Evolutionary conservation across 1,140 invertebrate genomes (phyloP).

Genomic region (Eumaeus atala): DNA sequence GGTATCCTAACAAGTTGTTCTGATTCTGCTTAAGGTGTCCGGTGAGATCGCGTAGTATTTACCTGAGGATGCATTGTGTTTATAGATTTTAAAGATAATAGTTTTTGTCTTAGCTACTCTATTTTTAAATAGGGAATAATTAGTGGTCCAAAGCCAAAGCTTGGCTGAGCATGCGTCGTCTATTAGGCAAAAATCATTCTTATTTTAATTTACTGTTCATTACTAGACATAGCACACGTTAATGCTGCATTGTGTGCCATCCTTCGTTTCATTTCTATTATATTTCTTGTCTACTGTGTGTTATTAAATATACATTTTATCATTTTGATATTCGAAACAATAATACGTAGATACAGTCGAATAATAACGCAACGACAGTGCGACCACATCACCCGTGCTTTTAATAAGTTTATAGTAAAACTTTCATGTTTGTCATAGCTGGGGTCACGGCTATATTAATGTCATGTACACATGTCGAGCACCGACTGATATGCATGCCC

Average conservation of each 20-base stretch:
- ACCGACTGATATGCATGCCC: conserved; percentile 54
- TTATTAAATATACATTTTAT: too few species aligned
- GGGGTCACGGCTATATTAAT: conserved; percentile 26
- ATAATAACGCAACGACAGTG: background rate
- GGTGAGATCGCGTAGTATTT: conserved; percentile 1
- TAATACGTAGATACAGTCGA: too few species aligned
- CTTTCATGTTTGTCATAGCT: conserved; percentile 30
- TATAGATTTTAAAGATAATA: background rate
- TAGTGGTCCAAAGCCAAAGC: conserved; percentile 2
- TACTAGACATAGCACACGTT: conserved; percentile 2
- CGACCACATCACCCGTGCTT: conserved; percentile 13
- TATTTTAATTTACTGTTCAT: conserved; percentile 14
- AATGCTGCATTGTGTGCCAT: background rate
- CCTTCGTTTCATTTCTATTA: background rate
- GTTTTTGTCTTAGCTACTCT: background rate
- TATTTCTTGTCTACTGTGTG: background rate
- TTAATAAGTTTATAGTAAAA: conserved; percentile 9
- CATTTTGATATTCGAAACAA: too few species aligned
- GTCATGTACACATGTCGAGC: conserved; percentile 31
- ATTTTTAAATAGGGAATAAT: background rate
- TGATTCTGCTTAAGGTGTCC: background rate
- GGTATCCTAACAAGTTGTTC: background rate
- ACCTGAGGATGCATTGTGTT: background rate
- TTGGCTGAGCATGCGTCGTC: conserved; percentile 1
- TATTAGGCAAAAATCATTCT: background rate